Base-by-base conservation (phyloP, 1,140 invertebrate genomes). In the Gryon sp. region DNA sequence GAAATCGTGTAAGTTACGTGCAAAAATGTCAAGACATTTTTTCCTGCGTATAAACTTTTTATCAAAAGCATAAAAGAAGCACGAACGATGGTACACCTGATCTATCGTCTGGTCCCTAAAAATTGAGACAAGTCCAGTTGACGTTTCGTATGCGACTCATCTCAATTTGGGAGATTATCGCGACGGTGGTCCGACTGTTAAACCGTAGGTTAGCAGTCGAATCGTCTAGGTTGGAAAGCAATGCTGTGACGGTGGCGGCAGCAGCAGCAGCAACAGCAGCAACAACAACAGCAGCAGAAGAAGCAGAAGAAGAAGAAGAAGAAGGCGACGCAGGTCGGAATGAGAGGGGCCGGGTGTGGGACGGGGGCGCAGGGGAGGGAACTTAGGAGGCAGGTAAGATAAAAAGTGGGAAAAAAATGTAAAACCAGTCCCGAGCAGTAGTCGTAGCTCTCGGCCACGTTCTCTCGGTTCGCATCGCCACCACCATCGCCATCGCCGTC, bases 351-450 rank as follows among this genome's bases (percentile, higher is more conserved):
- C 32, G 30, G 28, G 3, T 32, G 12, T n/a, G 46, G 46, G 2
- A 38, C 38, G 32, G 60, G 32, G 55, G 12, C 46, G n/a, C 2
- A 22, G 24, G 45, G 19, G 16, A 36, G 30, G 11, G 26, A 34
- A 34, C 41, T 57, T 24, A 12, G 38, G 36, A 52, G 38, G 57
- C 69, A 80, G 76, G 74, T 76, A 78, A 78, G 77, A 76, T 41
- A 80, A 78, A 87, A 86, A 86, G 83, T 73, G 19, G 53, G 60
- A 86, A 86, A 84, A 87, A 83, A 86, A 84, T 81, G 81, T 76
- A 85, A 85, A 87, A 87, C 86, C 86, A 84, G 86, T 87, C 84
- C 70, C 79, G 66, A 79, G 79, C 66, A 30, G 80, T 82, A 81
- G 83, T 76, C 78, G 59, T 75, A 76, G 65, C 78, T 70, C 76